Base-by-base conservation (phyloP, 2,113 vertebrate species). In the Nothocercus julius region DNA sequence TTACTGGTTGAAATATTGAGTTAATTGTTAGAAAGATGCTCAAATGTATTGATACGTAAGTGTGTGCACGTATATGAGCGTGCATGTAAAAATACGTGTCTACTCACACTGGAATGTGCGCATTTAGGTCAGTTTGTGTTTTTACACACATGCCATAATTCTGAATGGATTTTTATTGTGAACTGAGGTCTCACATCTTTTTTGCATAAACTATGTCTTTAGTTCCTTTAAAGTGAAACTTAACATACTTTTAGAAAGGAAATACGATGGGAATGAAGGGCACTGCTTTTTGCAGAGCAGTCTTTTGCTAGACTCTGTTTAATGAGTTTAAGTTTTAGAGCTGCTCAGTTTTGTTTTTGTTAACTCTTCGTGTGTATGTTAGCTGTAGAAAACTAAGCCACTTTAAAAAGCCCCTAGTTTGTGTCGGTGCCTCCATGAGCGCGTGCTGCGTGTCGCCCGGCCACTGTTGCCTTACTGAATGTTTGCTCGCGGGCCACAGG, bases 401-500 rank as follows among this genome's bases (percentile, higher is more conserved):
- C 94, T 96, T 82, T 92, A 66, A 94, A 49, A 96, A 80, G 74
- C 40, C 75, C 53, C 40, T 49, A 34, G 82, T 86, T 89, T 85
- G 79, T 88, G 44, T 68, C 7, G 78, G 38, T 76, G 80, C 89
- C 12, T 85, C 66, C 79, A 40, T 82, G 68, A 42, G 59, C 74
- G 72, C 51, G 5, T 64, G 49, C 68, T 90, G 45, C 13, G 51
- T 79, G 12, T 18, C 76, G 92, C 87, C 85, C 97, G 98, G 98
- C 98, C 98, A 97, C 97, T 97, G 36, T 36, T 36, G 92, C 97
- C 93, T 98, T 95, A 95, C 94, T 97, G 88, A 97, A 78, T 95
- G 91, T 98, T 97, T 97, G 32, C 96, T 97, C 96, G 12, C 97
- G 82, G 97, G 96, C 87, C 97, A 79, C 98, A 99, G 99, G 98